Evolutionary conservation across 2,113 vertebrate genomes (phyloP), one percentile per base, ranked within the genome.

Genomic region (Brachyhypopomus gauderio): DNA sequence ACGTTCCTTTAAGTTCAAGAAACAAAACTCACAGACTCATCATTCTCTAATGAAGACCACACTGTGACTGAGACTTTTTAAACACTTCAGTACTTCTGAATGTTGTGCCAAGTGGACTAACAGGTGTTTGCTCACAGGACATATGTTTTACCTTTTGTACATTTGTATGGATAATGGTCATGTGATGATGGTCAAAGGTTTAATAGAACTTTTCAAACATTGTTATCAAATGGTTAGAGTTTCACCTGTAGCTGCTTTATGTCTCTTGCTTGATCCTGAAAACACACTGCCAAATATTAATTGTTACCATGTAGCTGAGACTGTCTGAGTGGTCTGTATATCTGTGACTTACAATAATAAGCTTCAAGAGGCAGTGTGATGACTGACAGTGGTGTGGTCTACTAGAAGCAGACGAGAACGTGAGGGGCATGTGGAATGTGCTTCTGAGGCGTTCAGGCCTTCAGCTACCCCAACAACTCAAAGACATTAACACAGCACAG

Each of bases 401-500:
- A 82, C 85, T 86, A 8, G 38, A 82, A 84, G 78, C 83, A 85
- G 80, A 80, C 72, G 30, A 82, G 80, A 83, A 86, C 85, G 81
- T 87, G 86, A 87, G 89, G 83, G 86, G 80, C 79, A 83, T 64
- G 74, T 58, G 72, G 79, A 77, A 83, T 86, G 80, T 77, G 85
- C 86, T 87, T 85, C 52, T 80, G 90, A 89, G 85, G 85, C 45
- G 12, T 86, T 86, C 88, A 84, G 83, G 36, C 85, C 85, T 77
- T 81, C 45, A 60, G 74, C 78, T 86, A 84, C 85, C 86, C 89
- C 90, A 89, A 88, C 81, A 76, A 87, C 90, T 83, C 67, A 77
- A 87, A 88, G 86, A 85, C 88, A 90, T 89, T 90, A 87, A 89
- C 90, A 87, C 89, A 87, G 87, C 12, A 14, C 12, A 14, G 45